phyloP scores from a whole-genome alignment of 2,797 vertebrate species.

The Neosilurus hyrtlii region DNA sequence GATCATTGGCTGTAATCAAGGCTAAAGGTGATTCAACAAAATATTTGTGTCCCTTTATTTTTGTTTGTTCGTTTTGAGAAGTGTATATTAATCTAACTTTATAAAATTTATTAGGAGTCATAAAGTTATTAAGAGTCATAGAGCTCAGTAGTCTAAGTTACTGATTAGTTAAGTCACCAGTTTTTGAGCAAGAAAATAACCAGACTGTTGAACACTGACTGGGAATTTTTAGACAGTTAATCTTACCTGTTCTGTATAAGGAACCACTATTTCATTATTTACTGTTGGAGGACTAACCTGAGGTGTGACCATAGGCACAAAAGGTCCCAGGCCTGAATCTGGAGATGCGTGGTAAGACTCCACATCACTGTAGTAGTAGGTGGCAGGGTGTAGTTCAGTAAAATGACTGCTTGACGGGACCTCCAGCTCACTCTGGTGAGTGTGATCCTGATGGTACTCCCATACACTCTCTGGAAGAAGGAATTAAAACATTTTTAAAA shows the following conservation, averaged over 20 bases:
- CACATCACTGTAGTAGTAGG: constrained; percentile 82
- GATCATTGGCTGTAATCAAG: too few relatives aligned
- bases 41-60: too few relatives aligned
- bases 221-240: background rate
- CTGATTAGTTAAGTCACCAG: background rate
- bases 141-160: background rate
- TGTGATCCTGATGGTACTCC: constrained; percentile 80
- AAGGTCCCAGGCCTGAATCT: constrained; percentile 75
- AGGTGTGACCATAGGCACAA: constrained; percentile 68
- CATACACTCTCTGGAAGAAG: constrained; percentile 81
- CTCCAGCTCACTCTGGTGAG: constrained; percentile 81
- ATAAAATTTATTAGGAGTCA: too few relatives aligned
- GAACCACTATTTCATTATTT: background rate
- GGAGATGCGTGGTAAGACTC: constrained; percentile 82
- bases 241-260: background rate
- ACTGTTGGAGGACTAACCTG: constrained; percentile 62
- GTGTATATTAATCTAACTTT: background rate
- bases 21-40: too few relatives aligned
- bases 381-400: constrained; percentile 82
- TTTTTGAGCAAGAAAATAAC: constrained; percentile 4
- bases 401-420: constrained; percentile 83
- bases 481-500: background rate
- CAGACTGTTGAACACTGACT: background rate
- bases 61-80: background rate
- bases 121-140: background rate